These are phyloP conservation scores for Heliocidaris erythrogramma DNA, from an alignment of 35 echinoderm and acorn worm species.

Conservation along the genomic window DNA sequence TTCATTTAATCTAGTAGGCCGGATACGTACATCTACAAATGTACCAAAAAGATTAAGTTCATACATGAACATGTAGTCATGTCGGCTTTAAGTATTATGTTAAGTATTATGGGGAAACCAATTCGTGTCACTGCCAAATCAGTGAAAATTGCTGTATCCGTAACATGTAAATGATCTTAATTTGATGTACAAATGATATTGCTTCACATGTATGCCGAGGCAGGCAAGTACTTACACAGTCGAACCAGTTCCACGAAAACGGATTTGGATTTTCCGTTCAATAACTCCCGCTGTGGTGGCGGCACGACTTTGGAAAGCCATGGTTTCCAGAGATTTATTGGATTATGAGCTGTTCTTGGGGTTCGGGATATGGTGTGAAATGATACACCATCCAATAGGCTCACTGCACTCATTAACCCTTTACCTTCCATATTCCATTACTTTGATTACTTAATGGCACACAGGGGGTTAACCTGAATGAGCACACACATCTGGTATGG, in stretches of 20 bases:
- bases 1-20: too few species aligned
- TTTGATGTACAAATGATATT: constrained; percentile 3
- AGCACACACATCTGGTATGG: not conserved
- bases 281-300: not conserved
- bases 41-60: too few species aligned
- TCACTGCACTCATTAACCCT: not conserved
- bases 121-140: not conserved
- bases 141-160: not conserved
- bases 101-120: not conserved
- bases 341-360: not conserved
- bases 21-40: too few species aligned
- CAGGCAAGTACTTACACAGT: not conserved
- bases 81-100: too few species aligned
- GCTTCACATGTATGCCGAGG: not conserved
- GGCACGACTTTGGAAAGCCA: not conserved
- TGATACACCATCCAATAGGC: not conserved
- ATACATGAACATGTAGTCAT: too few species aligned
- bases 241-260: not conserved
- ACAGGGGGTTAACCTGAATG: not conserved
- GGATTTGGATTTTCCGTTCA: not conserved
- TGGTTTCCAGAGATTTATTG: not conserved
- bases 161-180: not conserved
- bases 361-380: not conserved
- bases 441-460: not conserved
- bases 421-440: not conserved